Evolutionary conservation across 2,888 invertebrate species (phyloP), one percentile per base, ranked within the genome.

Genomic region (Drosophila kanekoi): DNA sequence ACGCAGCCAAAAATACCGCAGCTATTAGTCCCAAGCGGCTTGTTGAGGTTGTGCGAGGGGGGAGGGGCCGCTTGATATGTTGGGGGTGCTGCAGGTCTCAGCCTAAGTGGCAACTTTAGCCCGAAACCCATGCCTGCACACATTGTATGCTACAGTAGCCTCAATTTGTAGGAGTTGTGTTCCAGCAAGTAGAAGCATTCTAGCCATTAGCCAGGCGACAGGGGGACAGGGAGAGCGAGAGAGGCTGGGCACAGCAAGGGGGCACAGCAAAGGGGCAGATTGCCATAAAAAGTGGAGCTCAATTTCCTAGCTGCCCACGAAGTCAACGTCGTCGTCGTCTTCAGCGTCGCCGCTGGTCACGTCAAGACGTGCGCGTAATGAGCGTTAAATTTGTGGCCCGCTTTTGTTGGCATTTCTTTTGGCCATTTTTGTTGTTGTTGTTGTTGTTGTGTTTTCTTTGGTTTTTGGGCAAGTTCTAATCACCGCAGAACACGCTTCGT

Each of bases 281-380:
- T 63, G 61, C 58, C 77, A 67, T 77, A 70, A 72, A 77, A 82
- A 77, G 51, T 69, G 51, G 65, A 84, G 75, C 82, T 82, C 75
- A 82, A 88, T 88, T 83, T 83, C 75, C 88, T 63, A 67, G 74
- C 88, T 85, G 86, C 88, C 88, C 88, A 83, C 82, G 81, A 84
- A 67, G 53, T 57, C 47, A 41, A 51, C 60, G 54, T 58, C 57
- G 47, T n/a, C 38, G 14, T 63, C 33, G 54, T 40, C 56, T 57
- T 47, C 47, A 51, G 57, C 69, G 81, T 54, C 72, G 81, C 80
- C 81, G 69, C 62, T 63, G 84, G 81, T 77, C 85, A 87, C 85
- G 82, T 82, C 85, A 82, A 81, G 63, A 75, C 80, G 87, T 79
- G 86, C 86, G 83, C 88, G 78, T 88, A 88, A 83, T 83, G 83